Conservation (phyloP, 1,140 invertebrate genomes). For the Lepidurus couesii region DNA sequence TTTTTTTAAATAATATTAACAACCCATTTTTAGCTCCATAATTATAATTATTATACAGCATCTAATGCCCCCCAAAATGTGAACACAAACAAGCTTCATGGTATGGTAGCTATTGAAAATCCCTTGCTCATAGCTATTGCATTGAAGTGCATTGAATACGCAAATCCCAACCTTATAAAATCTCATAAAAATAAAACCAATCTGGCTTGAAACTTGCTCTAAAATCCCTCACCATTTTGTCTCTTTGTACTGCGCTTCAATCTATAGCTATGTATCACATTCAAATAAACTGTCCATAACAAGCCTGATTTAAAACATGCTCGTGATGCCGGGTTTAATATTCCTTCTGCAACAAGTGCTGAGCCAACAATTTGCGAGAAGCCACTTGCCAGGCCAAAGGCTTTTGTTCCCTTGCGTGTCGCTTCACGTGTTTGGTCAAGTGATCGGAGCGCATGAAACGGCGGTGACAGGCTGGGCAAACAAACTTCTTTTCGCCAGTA, state of each 20-base stretch:
- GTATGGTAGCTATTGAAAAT: conserved; percentile 7
- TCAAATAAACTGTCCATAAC: neutral
- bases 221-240: neutral
- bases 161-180: neutral
- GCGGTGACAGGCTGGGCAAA: conserved; percentile 74
- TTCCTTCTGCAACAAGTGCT: conserved; percentile 23
- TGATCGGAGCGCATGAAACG: conserved; percentile 94
- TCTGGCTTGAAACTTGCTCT: neutral
- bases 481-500: conserved; percentile 93
- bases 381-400: conserved; percentile 34
- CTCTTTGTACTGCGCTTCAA: conserved; percentile 2
- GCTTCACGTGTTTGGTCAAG: conserved; percentile 80
- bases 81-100: neutral
- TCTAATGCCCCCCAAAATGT: neutral
- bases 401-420: conserved; percentile 64
- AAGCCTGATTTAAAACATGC: neutral
- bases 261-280: neutral
- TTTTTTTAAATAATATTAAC: neutral
- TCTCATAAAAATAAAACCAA: neutral
- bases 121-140: conserved; percentile 7
- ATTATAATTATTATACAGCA: neutral
- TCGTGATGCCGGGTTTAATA: neutral
- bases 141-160: conserved; percentile 8
- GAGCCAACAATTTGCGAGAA: conserved; percentile 30
- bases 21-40: neutral